Conservation (phyloP, 2,888 invertebrate genomes). For the Empis stercorea region DNA sequence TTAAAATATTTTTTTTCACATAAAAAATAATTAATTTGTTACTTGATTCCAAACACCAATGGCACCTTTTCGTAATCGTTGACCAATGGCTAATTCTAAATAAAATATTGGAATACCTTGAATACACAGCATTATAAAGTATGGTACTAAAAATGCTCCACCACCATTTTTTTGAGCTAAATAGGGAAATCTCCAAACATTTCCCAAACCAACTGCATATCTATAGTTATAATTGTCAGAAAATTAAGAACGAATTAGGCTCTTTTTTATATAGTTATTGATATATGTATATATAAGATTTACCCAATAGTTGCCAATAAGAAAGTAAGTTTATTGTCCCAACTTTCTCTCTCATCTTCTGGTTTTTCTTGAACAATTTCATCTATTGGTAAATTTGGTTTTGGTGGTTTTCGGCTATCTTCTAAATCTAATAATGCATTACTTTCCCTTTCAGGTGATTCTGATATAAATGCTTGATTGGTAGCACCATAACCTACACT, state of each 20-base stretch:
- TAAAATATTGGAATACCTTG: slow-evolving; percentile 96
- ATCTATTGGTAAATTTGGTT: slow-evolving; percentile 38
- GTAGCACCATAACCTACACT: slow-evolving; percentile 67
- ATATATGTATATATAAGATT: slow-evolving; percentile 7
- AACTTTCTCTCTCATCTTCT: slow-evolving; percentile 71
- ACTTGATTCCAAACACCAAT: slow-evolving; percentile 89
- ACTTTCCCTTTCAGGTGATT: slow-evolving; percentile 28
- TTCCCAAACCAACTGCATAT: slow-evolving; percentile 87
- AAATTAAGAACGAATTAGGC: slow-evolving; percentile 1
- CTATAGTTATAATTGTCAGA: too few relatives aligned
- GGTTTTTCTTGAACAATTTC: slow-evolving; percentile 54
- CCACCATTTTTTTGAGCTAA: slow-evolving; percentile 90
- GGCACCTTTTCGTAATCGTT: slow-evolving; percentile 82
- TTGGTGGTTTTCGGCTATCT: slow-evolving; percentile 34
- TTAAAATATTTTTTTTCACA: neutral
- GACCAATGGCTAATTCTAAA: slow-evolving; percentile 89
- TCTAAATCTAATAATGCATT: slow-evolving; percentile 26
- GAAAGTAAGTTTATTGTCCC: slow-evolving; percentile 89
- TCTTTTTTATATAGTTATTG: neutral
- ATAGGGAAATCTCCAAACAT: slow-evolving; percentile 93
- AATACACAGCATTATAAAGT: slow-evolving; percentile 86
- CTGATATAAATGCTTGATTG: slow-evolving; percentile 59
- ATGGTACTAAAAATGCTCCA: slow-evolving; percentile 93
- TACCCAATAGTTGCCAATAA: slow-evolving; percentile 78
- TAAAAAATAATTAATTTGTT: neutral